phyloP scores from a whole-genome alignment of 2,797 vertebrate species.

The Pseudotriccus pelzelni region DNA sequence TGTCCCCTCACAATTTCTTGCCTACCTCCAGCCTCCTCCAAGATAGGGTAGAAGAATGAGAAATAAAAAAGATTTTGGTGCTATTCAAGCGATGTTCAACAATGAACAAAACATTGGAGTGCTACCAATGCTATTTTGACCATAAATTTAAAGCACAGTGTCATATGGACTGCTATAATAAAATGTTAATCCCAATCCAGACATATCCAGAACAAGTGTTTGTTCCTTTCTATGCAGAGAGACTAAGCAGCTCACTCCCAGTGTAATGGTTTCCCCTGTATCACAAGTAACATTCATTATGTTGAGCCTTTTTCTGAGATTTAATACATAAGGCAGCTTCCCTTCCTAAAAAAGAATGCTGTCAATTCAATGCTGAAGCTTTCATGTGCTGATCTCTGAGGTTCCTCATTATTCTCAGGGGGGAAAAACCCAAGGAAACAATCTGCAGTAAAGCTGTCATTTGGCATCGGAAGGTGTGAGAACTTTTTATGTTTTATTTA shows the following conservation, averaged over 20 bases:
- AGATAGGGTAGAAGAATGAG: background rate
- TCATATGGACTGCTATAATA: background rate
- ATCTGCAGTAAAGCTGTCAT: background rate
- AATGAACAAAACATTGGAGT: background rate
- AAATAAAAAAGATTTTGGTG: background rate
- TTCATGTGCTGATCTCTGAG: background rate
- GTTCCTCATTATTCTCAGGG: background rate
- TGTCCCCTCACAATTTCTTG: background rate
- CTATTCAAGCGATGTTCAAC: background rate
- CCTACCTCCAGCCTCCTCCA: background rate
- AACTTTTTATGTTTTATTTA: background rate
- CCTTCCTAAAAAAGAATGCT: background rate
- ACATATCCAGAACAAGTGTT: background rate
- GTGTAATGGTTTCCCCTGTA: background rate
- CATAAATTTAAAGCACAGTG: background rate
- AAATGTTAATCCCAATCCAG: background rate
- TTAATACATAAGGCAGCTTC: background rate
- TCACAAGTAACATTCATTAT: background rate
- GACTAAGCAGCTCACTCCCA: background rate
- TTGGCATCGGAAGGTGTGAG: background rate
- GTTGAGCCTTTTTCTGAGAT: background rate
- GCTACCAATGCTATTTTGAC: background rate
- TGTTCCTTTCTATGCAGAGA: background rate
- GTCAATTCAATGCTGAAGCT: background rate
- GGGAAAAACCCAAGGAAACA: background rate